Conservation (phyloP, 2,113 vertebrate species). For the Aptenodytes patagonicus region DNA sequence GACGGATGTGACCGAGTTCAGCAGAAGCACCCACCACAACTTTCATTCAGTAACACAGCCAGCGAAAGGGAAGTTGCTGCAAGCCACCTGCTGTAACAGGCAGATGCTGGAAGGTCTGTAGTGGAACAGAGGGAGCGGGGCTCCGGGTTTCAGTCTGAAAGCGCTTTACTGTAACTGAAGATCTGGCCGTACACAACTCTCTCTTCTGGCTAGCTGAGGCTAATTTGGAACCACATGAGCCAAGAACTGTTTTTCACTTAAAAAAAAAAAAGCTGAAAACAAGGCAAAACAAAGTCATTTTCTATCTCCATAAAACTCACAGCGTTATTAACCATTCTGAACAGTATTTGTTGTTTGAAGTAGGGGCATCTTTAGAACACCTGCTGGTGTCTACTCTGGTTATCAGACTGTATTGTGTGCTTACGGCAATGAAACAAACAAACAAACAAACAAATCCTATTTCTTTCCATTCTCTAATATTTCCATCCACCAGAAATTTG, state of each 20-base stretch:
- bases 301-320: background rate
- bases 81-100: accelerated
- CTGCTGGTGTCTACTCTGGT: background rate
- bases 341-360: background rate
- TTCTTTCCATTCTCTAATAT: background rate
- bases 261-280: background rate
- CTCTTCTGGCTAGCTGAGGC: background rate
- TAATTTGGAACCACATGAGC: background rate
- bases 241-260: background rate
- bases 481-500: background rate
- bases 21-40: background rate
- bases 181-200: background rate
- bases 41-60: background rate
- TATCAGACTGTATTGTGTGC: background rate
- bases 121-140: background rate
- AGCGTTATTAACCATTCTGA: background rate
- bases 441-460: background rate
- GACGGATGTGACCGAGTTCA: background rate
- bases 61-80: background rate
- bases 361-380: background rate
- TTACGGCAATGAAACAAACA: background rate
- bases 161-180: background rate
- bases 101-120: background rate
- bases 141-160: background rate
- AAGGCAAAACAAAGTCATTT: background rate